Percentiles rank a stretch among this genome's conserved stretches.
These are phyloP conservation scores for Catocala nupta DNA, from an alignment of 2,888 invertebrate genomes.

Conservation along the genomic window DNA sequence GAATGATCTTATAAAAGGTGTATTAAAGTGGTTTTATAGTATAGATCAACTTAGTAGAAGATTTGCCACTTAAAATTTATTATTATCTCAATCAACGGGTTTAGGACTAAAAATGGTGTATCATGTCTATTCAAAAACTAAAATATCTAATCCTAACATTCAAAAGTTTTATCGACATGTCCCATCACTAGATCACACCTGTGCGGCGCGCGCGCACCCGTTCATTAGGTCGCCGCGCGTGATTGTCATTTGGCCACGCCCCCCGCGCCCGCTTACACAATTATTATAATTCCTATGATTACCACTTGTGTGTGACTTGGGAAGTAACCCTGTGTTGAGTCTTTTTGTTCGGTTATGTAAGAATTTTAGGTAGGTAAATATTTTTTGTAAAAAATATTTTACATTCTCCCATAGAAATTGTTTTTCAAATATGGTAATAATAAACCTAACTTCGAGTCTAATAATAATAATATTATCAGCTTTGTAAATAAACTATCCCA, in stretches of 20 bases:
- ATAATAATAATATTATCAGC: no score
- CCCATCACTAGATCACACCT: slow-evolving; percentile 66
- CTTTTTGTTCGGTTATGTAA: slow-evolving; percentile 35
- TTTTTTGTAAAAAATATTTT: neutral
- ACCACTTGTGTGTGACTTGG: slow-evolving; percentile 54
- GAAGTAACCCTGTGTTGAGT: slow-evolving; percentile 23
- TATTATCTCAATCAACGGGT: no score
- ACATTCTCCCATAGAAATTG: no score
- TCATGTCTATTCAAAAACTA: neutral
- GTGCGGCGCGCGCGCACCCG: slow-evolving; percentile 77
- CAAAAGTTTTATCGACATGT: slow-evolving; percentile 10
- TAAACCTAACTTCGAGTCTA: no score
- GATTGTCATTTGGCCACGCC: slow-evolving; percentile 85
- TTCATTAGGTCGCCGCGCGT: slow-evolving; percentile 82
- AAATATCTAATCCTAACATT: neutral
- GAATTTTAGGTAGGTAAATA: slow-evolving; percentile 27
- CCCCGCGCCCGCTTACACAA: slow-evolving; percentile 72
- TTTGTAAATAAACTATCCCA: no score
- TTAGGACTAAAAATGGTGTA: no score
- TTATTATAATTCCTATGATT: slow-evolving; percentile 85
- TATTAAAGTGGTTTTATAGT: no score
- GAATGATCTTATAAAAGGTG: no score
- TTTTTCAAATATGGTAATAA: no score
- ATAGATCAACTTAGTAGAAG: no score
- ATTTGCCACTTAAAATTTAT: no score